Evolutionary conservation across 2,888 invertebrate species (phyloP).

Genomic region (Apomyelois bistriatella): DNA sequence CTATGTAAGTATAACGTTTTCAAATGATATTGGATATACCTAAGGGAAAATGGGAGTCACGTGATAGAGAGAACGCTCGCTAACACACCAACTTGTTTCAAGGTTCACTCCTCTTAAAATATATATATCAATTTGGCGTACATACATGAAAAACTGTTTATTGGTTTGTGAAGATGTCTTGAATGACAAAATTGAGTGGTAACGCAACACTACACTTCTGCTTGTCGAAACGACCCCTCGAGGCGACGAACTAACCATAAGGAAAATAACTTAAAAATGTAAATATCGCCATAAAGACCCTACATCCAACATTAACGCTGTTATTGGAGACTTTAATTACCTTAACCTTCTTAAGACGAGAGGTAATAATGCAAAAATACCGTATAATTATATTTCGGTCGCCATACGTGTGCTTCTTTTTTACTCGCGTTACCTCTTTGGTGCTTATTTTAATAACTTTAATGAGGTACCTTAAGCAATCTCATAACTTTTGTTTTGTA

Average conservation of each 20-base stretch:
- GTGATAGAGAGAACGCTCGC: no score
- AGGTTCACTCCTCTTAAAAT: no score
- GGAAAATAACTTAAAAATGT: slow-evolving; percentile 47
- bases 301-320: slow-evolving; percentile 53
- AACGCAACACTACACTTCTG: no score
- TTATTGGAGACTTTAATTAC: slow-evolving; percentile 69
- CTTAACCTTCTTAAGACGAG: slow-evolving; percentile 59
- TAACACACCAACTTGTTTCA: no score
- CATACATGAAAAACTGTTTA: no score
- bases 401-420: slow-evolving; percentile 46
- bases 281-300: slow-evolving; percentile 51
- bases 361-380: slow-evolving; percentile 56
- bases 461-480: slow-evolving; percentile 36
- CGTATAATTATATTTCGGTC: slow-evolving; percentile 55
- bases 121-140: no score
- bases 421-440: slow-evolving; percentile 44
- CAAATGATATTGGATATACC: no score
- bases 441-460: slow-evolving; percentile 35
- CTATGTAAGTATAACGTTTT: background rate
- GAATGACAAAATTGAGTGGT: no score
- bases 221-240: background rate
- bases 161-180: no score
- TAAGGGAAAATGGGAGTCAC: no score
- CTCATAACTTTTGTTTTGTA: slow-evolving; percentile 29
- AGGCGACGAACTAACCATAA: slow-evolving; percentile 41